Evolutionary conservation across 2,888 invertebrate species (phyloP), one percentile per base, ranked within the genome.

Genomic region (Aphidoletes aphidimyza): DNA sequence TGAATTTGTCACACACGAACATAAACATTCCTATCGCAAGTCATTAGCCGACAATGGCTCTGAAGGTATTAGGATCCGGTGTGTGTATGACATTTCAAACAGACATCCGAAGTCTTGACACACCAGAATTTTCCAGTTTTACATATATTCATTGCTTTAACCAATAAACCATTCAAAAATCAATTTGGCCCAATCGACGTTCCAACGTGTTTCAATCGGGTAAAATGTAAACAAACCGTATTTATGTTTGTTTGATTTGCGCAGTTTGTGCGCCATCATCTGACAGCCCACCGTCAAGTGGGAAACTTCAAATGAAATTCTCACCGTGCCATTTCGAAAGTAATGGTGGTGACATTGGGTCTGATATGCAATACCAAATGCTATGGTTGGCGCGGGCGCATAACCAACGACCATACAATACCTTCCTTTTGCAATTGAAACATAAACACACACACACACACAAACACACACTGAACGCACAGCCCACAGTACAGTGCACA

Each of bases 391-490:
- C 81, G 81, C 37, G 5, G n/a, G 81, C 81, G 81, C 81, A 81
- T n/a, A 37, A 22, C 30, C 26, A 59, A 59, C 5, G 26, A 59
- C 26, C 26, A 59, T 59, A 17, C 5, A 26, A 2, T 26, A 26
- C 69, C 26, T 69, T 69, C 30, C 30, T 69, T 2, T 30, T 69
- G 69, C 69, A 30, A 30, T 69, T 3, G 69, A 11, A 30, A 69
- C 69, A 69, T 69, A 69, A 69, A 69, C 69, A 69, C 69, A 11
- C 69, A 69, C n/a, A 54, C 5, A 54, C 69, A 69, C 30, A 69
- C 26, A 26, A 17, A 30, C 69, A 22, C 54, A 54, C 22, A 22
- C 22, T 22, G 9, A 0, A 54, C 1, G 2, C 54, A 9, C 6
- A 47, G 17, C 47, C 47, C 17, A 17, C 17, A 11, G 19, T 47